These are phyloP conservation scores for Coelopa frigida DNA, from an alignment of 1,140 invertebrate species.

Conservation along the genomic window DNA sequence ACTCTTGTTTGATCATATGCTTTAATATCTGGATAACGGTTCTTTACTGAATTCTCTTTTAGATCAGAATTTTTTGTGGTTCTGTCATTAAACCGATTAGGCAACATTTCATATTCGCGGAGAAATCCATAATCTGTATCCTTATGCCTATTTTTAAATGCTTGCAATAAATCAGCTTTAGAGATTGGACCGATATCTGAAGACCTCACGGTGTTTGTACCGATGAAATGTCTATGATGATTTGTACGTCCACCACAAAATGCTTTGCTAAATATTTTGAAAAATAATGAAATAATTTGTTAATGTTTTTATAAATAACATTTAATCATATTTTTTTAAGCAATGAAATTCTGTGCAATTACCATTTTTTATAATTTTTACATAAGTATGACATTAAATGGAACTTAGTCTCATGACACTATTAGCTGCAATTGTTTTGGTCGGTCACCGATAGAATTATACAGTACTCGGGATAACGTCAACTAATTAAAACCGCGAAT, in stretches of 20 bases:
- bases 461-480: no score
- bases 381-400: no score
- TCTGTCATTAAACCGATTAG: conserved; percentile 78
- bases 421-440: no score
- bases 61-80: conserved; percentile 79
- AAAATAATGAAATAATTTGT: background rate
- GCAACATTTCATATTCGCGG: conserved; percentile 77
- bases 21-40: conserved; percentile 84
- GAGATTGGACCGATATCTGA: conserved; percentile 75
- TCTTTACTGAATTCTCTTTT: conserved; percentile 81
- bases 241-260: conserved; percentile 36
- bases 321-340: background rate
- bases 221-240: conserved; percentile 42
- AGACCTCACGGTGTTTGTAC: conserved; percentile 52
- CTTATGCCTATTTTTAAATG: conserved; percentile 70
- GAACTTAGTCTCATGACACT: no score
- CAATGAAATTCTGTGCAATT: no score
- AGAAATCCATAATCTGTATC: conserved; percentile 85
- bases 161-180: conserved; percentile 60
- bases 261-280: conserved; percentile 21
- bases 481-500: no score
- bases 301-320: background rate
- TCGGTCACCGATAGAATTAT: no score
- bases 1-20: conserved; percentile 90
- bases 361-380: no score